Percentiles rank a stretch among this genome's conserved stretches.
These are phyloP conservation scores for Lophotis ruficrista DNA, from an alignment of 2,113 vertebrate species.

Conservation along the genomic window DNA sequence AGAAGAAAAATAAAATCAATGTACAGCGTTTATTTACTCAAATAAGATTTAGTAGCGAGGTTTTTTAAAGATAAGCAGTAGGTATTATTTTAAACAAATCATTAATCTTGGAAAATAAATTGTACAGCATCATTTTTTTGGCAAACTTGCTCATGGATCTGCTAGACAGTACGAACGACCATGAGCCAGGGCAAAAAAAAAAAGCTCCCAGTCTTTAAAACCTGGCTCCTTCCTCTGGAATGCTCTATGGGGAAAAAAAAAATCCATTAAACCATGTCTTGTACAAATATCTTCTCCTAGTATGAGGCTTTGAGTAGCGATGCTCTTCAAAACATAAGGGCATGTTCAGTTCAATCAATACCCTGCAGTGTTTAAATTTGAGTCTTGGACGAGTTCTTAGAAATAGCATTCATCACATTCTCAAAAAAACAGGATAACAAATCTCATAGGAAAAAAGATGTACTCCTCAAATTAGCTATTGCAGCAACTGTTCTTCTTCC, in stretches of 20 bases:
- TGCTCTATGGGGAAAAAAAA: rapidly evolving
- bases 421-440: neutral
- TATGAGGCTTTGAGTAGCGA: neutral
- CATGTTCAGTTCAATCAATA: neutral
- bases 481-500: rapidly evolving
- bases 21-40: neutral
- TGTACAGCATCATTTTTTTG: neutral
- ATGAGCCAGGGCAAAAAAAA: neutral
- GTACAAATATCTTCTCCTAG: neutral
- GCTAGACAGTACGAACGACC: neutral
- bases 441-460: neutral
- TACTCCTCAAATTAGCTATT: neutral
- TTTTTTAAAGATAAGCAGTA: neutral
- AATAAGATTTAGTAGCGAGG: neutral
- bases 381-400: neutral
- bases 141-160: neutral
- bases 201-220: neutral
- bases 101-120: neutral
- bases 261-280: neutral
- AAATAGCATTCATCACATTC: neutral
- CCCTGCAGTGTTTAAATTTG: neutral
- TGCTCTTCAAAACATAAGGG: neutral
- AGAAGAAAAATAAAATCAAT: neutral
- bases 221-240: neutral
- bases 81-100: neutral